phyloP scores from a whole-genome alignment of 1,140 invertebrate species.

The Caenorhabditis latens region DNA sequence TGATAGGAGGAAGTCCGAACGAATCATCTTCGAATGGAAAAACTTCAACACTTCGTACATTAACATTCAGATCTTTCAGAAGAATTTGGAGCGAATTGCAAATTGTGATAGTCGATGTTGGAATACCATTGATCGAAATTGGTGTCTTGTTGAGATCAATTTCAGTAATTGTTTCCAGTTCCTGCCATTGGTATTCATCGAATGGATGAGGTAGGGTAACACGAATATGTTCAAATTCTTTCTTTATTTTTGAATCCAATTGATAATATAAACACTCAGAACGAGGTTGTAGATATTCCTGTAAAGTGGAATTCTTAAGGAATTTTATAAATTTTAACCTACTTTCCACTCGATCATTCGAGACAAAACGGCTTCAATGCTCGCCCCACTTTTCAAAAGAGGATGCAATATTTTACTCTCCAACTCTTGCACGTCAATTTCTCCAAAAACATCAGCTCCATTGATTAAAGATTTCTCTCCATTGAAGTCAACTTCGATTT shows the following conservation, averaged over 20 bases:
- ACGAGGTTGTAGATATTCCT: background rate
- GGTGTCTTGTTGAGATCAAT: slow-evolving; percentile 4
- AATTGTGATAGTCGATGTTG: background rate
- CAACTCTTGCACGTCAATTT: background rate
- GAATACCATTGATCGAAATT: background rate
- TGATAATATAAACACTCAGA: background rate
- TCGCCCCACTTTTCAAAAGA: background rate
- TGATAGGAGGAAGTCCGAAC: background rate
- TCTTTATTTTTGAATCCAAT: background rate
- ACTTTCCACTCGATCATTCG: background rate
- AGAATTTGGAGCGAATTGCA: background rate
- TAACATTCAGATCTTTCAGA: background rate
- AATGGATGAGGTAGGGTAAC: background rate
- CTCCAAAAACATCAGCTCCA: background rate
- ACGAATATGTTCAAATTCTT: background rate
- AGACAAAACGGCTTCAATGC: background rate
- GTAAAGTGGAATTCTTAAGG: background rate
- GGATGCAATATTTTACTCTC: background rate
- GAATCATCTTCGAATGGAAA: background rate
- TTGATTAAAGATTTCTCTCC: background rate
- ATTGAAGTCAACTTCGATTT: background rate
- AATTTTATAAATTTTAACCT: background rate
- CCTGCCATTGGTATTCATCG: background rate
- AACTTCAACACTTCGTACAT: background rate
- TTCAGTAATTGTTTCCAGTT: background rate